Percentiles rank a stretch among this genome's conserved stretches.
phyloP scores from a whole-genome alignment of 2,888 invertebrate species.

The Limnephilus auricula region DNA sequence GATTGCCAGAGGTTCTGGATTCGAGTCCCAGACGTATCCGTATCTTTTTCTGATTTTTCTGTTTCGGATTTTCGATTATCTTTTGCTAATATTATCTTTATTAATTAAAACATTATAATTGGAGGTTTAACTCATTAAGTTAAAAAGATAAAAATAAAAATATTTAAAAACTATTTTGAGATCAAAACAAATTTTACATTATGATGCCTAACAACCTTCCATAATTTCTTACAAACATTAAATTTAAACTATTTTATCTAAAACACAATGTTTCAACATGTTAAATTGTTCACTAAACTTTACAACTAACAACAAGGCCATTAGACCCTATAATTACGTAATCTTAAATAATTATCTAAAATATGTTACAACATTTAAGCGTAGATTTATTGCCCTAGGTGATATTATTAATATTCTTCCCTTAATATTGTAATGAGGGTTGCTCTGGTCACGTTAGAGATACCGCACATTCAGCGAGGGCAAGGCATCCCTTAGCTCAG shows the following conservation, averaged over 20 bases:
- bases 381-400: not conserved
- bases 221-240: not conserved
- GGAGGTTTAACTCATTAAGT: no score
- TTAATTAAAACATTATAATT: no score
- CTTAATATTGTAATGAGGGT: conserved; percentile 19
- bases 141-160: no score
- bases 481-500: no score
- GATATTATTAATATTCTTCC: conserved; percentile 22
- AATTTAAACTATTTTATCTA: not conserved
- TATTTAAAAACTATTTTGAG: no score
- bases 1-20: no score
- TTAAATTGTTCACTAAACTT: not conserved
- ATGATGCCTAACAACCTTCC: no score
- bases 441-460: conserved; percentile 12
- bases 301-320: not conserved
- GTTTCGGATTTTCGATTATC: no score
- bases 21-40: no score
- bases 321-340: not conserved
- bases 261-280: not conserved
- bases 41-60: no score
- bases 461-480: conserved; percentile 28
- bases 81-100: no score
- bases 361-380: not conserved
- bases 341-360: not conserved
- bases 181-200: no score